Conservation (phyloP, 2,888 invertebrate genomes). For the Zygaena filipendulae region DNA sequence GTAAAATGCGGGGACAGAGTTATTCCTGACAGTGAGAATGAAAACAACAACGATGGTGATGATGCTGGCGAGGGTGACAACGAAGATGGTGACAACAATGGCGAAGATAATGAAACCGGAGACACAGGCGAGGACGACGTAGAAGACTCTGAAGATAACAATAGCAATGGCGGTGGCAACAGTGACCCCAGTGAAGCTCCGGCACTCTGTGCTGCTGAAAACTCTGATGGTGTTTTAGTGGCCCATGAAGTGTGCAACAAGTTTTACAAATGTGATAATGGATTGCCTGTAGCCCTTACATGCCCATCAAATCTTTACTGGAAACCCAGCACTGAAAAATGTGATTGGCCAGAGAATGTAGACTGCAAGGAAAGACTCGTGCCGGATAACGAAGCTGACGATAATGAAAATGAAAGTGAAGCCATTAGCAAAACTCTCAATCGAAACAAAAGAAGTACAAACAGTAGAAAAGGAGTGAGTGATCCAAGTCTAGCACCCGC, state of each 20-base stretch:
- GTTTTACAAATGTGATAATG: constrained; percentile 26
- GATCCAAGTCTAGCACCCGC: constrained; percentile 15
- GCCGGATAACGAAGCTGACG: constrained; percentile 5
- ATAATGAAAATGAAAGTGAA: constrained; percentile 5
- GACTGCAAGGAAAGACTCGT: constrained; percentile 25
- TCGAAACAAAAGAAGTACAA: too few relatives aligned
- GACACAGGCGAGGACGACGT: background rate
- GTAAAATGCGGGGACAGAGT: constrained; percentile 23
- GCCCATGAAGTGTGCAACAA: constrained; percentile 29
- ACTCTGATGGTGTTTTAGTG: constrained; percentile 24
- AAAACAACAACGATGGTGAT: constrained; percentile 11
- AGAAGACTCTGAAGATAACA: background rate
- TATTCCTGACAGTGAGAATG: constrained; percentile 12
- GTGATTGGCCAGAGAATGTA: constrained; percentile 31
- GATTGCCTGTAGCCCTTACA: constrained; percentile 19
- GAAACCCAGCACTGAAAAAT: constrained; percentile 22
- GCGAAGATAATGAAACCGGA: background rate
- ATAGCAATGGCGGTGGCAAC: constrained; percentile 13
- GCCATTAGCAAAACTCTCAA: too few relatives aligned
- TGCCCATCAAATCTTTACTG: constrained; percentile 25
- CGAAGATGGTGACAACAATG: constrained; percentile 2
- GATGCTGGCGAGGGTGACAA: constrained; percentile 2
- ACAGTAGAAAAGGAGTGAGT: too few relatives aligned
- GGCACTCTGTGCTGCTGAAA: constrained; percentile 21
- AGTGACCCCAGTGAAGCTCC: constrained; percentile 22